These are phyloP conservation scores for Orthonychiurus folsomi DNA, from an alignment of 2,888 invertebrate genomes.

Conservation along the genomic window DNA sequence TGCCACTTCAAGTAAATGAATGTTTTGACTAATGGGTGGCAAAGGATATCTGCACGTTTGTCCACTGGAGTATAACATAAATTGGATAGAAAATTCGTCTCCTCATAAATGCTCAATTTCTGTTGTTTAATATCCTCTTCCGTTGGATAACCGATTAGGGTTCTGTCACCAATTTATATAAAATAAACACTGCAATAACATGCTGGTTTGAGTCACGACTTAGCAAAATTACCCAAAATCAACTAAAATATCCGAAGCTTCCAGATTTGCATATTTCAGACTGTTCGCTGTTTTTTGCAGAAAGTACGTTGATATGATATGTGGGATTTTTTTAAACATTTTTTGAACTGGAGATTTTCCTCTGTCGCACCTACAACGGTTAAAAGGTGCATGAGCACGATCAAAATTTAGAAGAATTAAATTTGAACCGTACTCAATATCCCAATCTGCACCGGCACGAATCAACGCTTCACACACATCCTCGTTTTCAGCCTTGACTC, in stretches of 20 bases:
- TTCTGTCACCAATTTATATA: too few relatives aligned
- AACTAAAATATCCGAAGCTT: background rate
- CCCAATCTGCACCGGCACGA: constrained; percentile 1
- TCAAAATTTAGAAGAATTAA: background rate
- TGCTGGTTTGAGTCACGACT: background rate
- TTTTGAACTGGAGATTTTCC: constrained; percentile 8
- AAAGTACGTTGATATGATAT: background rate
- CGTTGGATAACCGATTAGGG: background rate
- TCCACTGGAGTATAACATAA: constrained; percentile 7
- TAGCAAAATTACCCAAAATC: constrained; percentile 1
- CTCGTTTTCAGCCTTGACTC: background rate
- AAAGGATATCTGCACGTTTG: background rate
- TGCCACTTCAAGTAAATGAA: constrained; percentile 12
- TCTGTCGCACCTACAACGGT: background rate
- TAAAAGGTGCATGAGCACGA: background rate
- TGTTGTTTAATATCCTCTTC: background rate
- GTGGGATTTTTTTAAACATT: constrained; percentile 11
- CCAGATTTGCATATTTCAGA: background rate
- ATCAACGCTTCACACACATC: constrained; percentile 1
- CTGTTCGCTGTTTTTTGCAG: background rate
- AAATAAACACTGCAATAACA: too few relatives aligned
- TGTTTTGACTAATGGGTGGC: constrained; percentile 7
- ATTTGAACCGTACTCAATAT: constrained; percentile 5
- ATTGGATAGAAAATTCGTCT: constrained; percentile 11
- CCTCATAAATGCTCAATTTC: background rate